Percentiles rank a stretch among this genome's conserved stretches.
Conservation (phyloP, 2,113 vertebrate species). For the Chelonoidis abingdonii region DNA sequence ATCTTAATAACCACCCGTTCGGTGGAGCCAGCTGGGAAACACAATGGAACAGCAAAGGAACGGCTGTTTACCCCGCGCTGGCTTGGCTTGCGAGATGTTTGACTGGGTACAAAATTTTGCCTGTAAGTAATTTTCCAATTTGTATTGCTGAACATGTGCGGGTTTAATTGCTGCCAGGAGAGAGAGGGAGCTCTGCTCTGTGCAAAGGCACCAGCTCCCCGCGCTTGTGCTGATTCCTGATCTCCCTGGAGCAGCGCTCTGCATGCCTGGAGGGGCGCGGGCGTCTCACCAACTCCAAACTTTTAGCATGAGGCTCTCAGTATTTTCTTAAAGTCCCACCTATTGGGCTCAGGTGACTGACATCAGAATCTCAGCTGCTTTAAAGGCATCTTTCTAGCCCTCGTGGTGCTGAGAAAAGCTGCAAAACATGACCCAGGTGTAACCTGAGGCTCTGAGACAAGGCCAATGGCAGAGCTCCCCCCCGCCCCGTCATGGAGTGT, state of each 20-base stretch:
- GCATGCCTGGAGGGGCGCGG: fast-evolving
- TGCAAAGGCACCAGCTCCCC: not conserved
- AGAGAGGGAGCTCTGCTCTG: not conserved
- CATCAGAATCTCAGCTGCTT: too few species aligned
- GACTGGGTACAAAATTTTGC: not conserved
- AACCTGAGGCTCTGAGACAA: too few species aligned
- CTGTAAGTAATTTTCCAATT: not conserved
- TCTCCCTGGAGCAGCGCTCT: not conserved
- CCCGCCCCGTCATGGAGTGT: too few species aligned
- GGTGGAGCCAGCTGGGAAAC: not conserved
- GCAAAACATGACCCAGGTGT: too few species aligned
- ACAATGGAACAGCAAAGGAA: not conserved
- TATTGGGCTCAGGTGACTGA: not conserved
- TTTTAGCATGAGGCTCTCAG: not conserved
- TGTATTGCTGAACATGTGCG: not conserved
- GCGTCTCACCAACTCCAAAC: not conserved
- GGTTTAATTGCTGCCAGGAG: not conserved
- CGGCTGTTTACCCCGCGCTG: not conserved
- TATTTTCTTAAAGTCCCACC: not conserved
- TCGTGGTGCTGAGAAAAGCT: too few species aligned
- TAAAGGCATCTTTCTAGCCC: too few species aligned
- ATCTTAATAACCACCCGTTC: not conserved
- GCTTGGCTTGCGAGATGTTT: not conserved
- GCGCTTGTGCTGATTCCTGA: not conserved
- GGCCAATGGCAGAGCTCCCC: too few species aligned